Base-by-base conservation (phyloP, 2,113 vertebrate genomes). In the Colius striatus region DNA sequence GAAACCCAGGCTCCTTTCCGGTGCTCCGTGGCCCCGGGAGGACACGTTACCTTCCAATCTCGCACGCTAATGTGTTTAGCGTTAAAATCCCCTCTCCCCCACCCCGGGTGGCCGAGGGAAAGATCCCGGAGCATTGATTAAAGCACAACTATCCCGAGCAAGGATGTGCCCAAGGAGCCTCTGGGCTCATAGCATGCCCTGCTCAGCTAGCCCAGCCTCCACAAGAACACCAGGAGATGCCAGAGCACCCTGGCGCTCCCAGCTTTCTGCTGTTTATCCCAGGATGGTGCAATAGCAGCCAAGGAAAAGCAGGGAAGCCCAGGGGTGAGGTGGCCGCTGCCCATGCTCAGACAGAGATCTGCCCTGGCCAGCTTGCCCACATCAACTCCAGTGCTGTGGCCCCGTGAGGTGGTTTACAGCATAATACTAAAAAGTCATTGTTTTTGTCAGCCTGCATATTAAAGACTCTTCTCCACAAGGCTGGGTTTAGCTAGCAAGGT, bases 11-110 rank as follows among this genome's bases (percentile, higher is more conserved):
- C 96, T 97, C 84, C 81, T 94, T 94, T 94, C 97, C 89, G 89
- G 97, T 97, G 97, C 97, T 96, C 29, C 12, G 94, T 84, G 76
- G 91, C 97, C 98, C 96, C 90, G 70, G 86, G 97, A 98, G 98
- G 97, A 98, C 81, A 70, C 75, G 91, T 97, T 98, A 98, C 98
- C 98, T 98, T 98, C 97, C 98, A 96, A 87, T 97, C 97, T 97
- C 83, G 8, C 96, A 97, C 95, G 70, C 95, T 98, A 98, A 98
- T 98, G 97, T 98, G 96, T 98, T 98, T 97, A 97, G 96, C 96
- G 97, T 98, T 98, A 97, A 97, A 97, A 97, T 94, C 91, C 70
- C 91, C 75, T 41, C 38, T 41, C 81, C 47, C 89, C 93, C 0
- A 84, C 97, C 97, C 96, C 68, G 9, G 97, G 98, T 94, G 3